Evolutionary conservation across 2,797 vertebrate genomes (phyloP).

Genomic region (Potorous gilbertii): DNA sequence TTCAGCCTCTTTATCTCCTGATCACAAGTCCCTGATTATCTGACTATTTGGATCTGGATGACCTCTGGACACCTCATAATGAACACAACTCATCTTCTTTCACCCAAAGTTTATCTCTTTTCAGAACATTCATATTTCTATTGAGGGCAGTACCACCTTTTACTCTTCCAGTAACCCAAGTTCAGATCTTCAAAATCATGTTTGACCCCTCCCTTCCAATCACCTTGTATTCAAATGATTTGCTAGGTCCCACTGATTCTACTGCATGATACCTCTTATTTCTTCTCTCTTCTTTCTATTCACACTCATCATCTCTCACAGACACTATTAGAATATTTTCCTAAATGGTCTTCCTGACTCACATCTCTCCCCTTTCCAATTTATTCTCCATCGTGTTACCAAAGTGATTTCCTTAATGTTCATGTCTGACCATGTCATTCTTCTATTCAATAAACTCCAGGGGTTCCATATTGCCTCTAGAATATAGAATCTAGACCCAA

Average conservation of each 20-base stretch:
- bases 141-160: background rate
- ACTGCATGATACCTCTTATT: background rate
- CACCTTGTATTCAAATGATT: background rate
- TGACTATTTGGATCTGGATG: background rate
- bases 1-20: background rate
- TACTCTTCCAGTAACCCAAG: background rate
- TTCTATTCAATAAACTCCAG: background rate
- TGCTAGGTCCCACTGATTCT: background rate
- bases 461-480: background rate
- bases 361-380: background rate
- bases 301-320: background rate
- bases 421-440: background rate
- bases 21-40: background rate
- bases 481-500: background rate
- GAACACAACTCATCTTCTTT: background rate
- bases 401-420: background rate
- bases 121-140: background rate
- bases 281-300: background rate
- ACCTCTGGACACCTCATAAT: background rate
- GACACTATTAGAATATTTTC: background rate
- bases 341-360: background rate
- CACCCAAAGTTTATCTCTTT: background rate
- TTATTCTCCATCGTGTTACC: background rate
- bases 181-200: background rate
- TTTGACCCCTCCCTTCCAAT: background rate